Percentiles rank a stretch among this genome's conserved stretches.
Evolutionary conservation across 1,140 invertebrate species (phyloP).

Genomic region (Psilanteris sp.): DNA sequence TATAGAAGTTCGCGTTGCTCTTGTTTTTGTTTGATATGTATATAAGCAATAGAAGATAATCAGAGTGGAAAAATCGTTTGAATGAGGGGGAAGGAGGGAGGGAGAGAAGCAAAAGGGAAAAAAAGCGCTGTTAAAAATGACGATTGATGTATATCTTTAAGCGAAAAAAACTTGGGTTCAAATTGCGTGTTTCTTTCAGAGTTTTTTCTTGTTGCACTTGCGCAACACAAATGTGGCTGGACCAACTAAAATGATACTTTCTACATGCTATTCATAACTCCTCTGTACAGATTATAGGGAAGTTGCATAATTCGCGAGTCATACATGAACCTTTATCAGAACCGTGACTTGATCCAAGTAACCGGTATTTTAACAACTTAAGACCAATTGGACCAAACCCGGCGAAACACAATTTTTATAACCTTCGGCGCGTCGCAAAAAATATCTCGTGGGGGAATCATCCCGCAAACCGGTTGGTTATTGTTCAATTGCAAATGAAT

Average conservation of each 20-base stretch:
- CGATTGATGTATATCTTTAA: conserved; percentile 5
- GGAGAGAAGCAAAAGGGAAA: no score
- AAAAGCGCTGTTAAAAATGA: background rate
- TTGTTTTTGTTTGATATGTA: conserved; percentile 28
- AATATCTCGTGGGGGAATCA: no score
- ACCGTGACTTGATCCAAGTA: conserved; percentile 30
- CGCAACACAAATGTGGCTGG: conserved; percentile 7
- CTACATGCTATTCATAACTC: conserved; percentile 43
- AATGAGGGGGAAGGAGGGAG: no score
- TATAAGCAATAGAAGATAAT: conserved; percentile 13
- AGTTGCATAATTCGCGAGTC: conserved; percentile 32
- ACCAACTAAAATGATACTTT: conserved; percentile 45
- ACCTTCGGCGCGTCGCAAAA: no score
- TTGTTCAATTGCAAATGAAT: no score
- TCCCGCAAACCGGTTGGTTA: no score
- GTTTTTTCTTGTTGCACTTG: conserved; percentile 11
- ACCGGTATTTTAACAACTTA: conserved; percentile 28
- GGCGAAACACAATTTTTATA: background rate
- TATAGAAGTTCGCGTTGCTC: conserved; percentile 10
- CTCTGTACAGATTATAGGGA: conserved; percentile 37
- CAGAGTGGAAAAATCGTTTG: conserved; percentile 15
- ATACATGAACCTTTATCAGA: conserved; percentile 36
- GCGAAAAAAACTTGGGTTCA: conserved; percentile 1
- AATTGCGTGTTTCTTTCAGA: conserved; percentile 3
- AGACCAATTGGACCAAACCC: conserved; percentile 2